These are phyloP conservation scores for Cheilosia soror DNA, from an alignment of 2,888 invertebrate genomes.

Conservation along the genomic window DNA sequence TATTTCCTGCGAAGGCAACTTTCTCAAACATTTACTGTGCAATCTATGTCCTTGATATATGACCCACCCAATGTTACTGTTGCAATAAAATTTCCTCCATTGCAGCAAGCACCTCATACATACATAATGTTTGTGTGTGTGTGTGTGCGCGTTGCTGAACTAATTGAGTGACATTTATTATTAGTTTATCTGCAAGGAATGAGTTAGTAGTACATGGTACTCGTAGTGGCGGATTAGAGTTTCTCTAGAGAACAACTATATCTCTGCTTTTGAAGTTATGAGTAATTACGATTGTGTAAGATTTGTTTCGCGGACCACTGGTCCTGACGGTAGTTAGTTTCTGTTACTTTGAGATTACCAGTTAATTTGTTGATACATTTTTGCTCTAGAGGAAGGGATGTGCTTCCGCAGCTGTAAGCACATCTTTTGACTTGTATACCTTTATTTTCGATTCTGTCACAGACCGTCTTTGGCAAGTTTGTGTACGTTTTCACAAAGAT, in stretches of 20 bases:
- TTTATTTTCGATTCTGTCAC: too few species aligned
- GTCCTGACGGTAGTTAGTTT: constrained; percentile 32
- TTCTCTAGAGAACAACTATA: not conserved
- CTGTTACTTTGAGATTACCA: constrained; percentile 18
- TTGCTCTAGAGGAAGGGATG: not conserved
- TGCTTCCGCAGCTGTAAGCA: too few species aligned
- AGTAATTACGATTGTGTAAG: constrained; percentile 33
- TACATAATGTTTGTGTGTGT: constrained; percentile 21
- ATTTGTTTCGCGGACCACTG: constrained; percentile 21
- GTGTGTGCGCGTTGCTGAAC: constrained; percentile 18
- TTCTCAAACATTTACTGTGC: not conserved
- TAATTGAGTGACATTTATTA: constrained; percentile 59
- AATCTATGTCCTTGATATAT: constrained; percentile 48
- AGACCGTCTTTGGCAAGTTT: too few species aligned
- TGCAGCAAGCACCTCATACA: not conserved
- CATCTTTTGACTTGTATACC: too few species aligned
- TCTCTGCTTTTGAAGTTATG: constrained; percentile 40
- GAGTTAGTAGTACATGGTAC: not conserved
- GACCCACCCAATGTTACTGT: constrained; percentile 10
- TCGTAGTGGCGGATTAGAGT: not conserved
- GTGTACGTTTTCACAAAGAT: too few species aligned
- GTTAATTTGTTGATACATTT: not conserved
- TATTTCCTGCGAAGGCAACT: constrained; percentile 5
- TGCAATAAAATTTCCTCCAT: not conserved
- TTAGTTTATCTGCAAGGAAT: not conserved